Evolutionary conservation across 2,113 vertebrate species (phyloP).

Genomic region (Caranx melampygus): DNA sequence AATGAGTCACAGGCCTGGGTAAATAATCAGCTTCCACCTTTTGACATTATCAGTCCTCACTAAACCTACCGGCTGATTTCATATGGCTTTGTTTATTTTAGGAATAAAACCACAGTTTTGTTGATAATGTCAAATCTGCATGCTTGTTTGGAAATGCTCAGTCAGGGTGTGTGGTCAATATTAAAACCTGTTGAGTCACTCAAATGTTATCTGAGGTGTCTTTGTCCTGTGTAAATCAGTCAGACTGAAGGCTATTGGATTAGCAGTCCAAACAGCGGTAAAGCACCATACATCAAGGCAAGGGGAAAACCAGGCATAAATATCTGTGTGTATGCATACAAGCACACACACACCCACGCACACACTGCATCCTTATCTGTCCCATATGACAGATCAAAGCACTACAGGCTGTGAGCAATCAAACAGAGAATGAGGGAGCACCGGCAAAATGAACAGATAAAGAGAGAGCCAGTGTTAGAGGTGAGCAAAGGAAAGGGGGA

Average conservation of each 20-base stretch:
- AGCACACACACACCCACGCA: slow-evolving; percentile 31
- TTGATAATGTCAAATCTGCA: slow-evolving; percentile 16
- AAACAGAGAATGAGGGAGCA: slow-evolving; percentile 55
- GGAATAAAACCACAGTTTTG: slow-evolving; percentile 30
- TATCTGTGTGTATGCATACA: slow-evolving; percentile 12
- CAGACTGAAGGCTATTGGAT: slow-evolving; percentile 58
- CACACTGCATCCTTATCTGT: slow-evolving; percentile 66
- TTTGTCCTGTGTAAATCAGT: slow-evolving; percentile 49
- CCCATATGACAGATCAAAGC: slow-evolving; percentile 76
- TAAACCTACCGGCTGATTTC: slow-evolving; percentile 19
- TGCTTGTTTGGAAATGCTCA: slow-evolving; percentile 31
- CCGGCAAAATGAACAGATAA: slow-evolving; percentile 68
- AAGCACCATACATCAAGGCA: slow-evolving; percentile 49
- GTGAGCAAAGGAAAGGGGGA: slow-evolving; percentile 25
- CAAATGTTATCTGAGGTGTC: slow-evolving; percentile 43
- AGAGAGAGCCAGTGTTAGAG: slow-evolving; percentile 36
- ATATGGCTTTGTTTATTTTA: slow-evolving; percentile 26
- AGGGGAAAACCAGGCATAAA: slow-evolving; percentile 7
- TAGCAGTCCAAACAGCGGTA: slow-evolving; percentile 58
- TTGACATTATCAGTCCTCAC: slow-evolving; percentile 49
- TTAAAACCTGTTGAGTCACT: slow-evolving; percentile 47
- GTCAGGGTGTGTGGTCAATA: slow-evolving; percentile 35
- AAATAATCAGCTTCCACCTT: slow-evolving; percentile 66
- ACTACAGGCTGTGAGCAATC: slow-evolving; percentile 49
- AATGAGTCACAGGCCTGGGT: slow-evolving; percentile 63